Base-by-base conservation (phyloP, 1,140 invertebrate species). In the Drosophila ohnishii region DNA sequence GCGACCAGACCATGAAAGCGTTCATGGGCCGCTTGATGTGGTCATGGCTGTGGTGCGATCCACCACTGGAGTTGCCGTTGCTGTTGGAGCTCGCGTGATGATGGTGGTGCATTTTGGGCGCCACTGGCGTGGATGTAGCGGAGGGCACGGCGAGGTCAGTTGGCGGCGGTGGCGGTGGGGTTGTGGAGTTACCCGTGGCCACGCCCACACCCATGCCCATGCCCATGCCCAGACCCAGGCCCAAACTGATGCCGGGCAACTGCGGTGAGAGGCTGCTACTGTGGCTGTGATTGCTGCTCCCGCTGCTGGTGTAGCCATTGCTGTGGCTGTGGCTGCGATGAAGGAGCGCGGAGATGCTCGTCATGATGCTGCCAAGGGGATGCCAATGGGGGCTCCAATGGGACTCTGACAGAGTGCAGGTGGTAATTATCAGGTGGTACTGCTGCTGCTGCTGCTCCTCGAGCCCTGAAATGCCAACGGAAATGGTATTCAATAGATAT, bases 1-100 rank as follows among this genome's bases (percentile, higher is more conserved):
- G 92, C 3, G 97, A 97, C 97, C 97, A 97, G 22, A 98, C 97
- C 97, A 98, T 98, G 90, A 98, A 98, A 5, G 97, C 97, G 91
- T 97, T 98, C 97, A 98, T 97, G 8, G 97, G 97, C 75, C 97
- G 92, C 91, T 97, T 97, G 73, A 97, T 97, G 82, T 97, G 96
- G 89, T 96, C 96, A 81, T 87, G 69, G 61, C 63, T 73, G 63
- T 77, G 74, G 80, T 80, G 80, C 45, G 76, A 53, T 51, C 66
- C 75, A 40, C 53, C 28, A 22, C 16, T 48, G 35, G 35, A 5
- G 61, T 10, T 39, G 55, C 5, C 47, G 66, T 32, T 63, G 70
- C 19, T 5, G 28, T 5, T 70, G 59, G 28, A 61, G 74, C 19
- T 70, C 47, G 14, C 58, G 66, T 64, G 75, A 3, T 83, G 76